Conservation (phyloP, 2,113 vertebrate genomes). For the Solea senegalensis region DNA sequence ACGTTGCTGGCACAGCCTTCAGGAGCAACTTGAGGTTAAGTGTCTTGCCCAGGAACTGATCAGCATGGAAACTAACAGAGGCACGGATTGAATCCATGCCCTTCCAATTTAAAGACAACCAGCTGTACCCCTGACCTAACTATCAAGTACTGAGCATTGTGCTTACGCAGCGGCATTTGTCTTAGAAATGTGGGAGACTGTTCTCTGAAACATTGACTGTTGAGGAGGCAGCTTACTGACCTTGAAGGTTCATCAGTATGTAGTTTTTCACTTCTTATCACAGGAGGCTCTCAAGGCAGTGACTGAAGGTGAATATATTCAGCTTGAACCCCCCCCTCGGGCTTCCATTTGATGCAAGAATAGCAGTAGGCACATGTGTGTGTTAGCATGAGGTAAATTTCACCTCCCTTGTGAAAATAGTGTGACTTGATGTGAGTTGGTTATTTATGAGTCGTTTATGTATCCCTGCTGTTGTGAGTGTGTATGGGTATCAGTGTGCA, state of each 20-base stretch:
- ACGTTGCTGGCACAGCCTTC: too few relatives aligned
- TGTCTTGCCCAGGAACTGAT: too few relatives aligned
- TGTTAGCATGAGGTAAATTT: constrained; percentile 49
- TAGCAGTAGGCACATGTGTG: constrained; percentile 60
- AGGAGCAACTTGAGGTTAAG: too few relatives aligned
- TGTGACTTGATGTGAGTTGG: constrained; percentile 8
- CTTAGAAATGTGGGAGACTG: constrained; percentile 36
- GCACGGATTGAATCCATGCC: too few relatives aligned
- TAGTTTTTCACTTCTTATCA: constrained; percentile 64
- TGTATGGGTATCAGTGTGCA: not conserved
- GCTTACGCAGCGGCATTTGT: constrained; percentile 16
- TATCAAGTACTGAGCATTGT: constrained; percentile 21
- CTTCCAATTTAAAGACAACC: too few relatives aligned
- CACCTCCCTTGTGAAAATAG: constrained; percentile 17
- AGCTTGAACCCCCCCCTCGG: constrained; percentile 72
- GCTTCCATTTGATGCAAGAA: constrained; percentile 81
- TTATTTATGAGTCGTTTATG: constrained; percentile 34
- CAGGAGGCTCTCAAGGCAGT: constrained; percentile 55
- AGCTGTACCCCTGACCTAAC: too few relatives aligned
- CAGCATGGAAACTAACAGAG: too few relatives aligned
- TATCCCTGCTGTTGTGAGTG: constrained; percentile 28
- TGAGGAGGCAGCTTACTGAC: constrained; percentile 50
- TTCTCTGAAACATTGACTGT: constrained; percentile 30
- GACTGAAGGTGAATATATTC: constrained; percentile 70
- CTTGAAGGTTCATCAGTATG: constrained; percentile 71